Percentiles rank a stretch among this genome's conserved stretches.
Conservation (phyloP, 2,113 vertebrate species). For the Phyllostomus discolor region DNA sequence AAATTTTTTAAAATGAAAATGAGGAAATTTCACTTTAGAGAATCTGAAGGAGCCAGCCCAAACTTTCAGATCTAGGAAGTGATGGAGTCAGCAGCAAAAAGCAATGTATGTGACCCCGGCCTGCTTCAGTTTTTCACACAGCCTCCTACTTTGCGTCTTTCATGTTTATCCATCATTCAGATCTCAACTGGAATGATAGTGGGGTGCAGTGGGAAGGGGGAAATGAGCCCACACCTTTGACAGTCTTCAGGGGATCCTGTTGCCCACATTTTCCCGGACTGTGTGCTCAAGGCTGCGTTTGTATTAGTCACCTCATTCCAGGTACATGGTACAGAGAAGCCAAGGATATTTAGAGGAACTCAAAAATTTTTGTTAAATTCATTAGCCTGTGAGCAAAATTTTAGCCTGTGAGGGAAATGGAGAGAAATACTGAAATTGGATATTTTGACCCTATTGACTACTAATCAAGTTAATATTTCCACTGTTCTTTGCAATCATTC, state of each 20-base stretch:
- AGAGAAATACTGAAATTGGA: neutral
- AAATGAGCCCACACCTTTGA: neutral
- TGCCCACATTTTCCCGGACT: neutral
- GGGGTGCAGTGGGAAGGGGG: neutral
- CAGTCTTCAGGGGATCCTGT: neutral
- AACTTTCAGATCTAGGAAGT: neutral
- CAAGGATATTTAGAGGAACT: neutral
- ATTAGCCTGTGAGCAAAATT: neutral
- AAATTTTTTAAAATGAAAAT: neutral
- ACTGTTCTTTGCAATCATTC: neutral
- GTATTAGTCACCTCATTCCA: neutral
- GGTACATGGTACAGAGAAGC: accelerated
- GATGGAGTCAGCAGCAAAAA: neutral
- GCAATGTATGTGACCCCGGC: neutral
- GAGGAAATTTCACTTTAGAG: neutral
- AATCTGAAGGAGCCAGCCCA: neutral
- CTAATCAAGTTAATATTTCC: neutral
- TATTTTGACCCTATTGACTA: neutral
- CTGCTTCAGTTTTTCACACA: neutral
- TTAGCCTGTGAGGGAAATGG: neutral
- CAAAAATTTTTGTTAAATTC: neutral
- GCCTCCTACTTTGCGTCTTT: neutral
- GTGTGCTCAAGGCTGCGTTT: neutral
- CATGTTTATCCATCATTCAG: neutral
- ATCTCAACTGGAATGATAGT: neutral